These are phyloP conservation scores for Engystomops pustulosus DNA, from an alignment of 2,113 vertebrate genomes.

Conservation along the genomic window DNA sequence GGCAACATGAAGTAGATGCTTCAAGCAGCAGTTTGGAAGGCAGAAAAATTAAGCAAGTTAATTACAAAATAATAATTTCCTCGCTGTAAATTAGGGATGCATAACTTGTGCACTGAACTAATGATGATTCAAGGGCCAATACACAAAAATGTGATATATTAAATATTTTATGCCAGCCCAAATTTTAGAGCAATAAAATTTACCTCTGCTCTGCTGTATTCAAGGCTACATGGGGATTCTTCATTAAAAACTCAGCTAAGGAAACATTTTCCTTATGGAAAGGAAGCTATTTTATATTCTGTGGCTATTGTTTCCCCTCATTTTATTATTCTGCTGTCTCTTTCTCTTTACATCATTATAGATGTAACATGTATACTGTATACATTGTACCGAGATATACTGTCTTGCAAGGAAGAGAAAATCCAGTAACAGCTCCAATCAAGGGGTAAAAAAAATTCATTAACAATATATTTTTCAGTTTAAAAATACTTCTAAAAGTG, in stretches of 20 bases:
- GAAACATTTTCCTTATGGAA: neutral
- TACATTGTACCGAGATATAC: too few relatives aligned
- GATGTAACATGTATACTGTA: neutral
- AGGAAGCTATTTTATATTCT: too few relatives aligned
- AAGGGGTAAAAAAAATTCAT: too few relatives aligned
- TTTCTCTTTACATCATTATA: neutral
- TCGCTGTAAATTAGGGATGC: conserved; percentile 20
- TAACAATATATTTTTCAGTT: too few relatives aligned
- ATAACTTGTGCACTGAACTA: neutral
- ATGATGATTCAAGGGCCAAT: conserved; percentile 6
- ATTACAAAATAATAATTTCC: conserved; percentile 23
- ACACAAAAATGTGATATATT: neutral
- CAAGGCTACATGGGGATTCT: neutral
- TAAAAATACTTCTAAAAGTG: too few relatives aligned
- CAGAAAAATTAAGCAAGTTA: conserved; percentile 23
- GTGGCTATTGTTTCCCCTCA: too few relatives aligned
- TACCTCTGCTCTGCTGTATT: neutral
- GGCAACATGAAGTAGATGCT: conserved; percentile 7
- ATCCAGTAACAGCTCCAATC: too few relatives aligned
- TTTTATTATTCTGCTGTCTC: too few relatives aligned
- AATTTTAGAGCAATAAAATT: neutral
- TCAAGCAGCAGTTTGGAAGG: conserved; percentile 10
- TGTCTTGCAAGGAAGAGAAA: too few relatives aligned
- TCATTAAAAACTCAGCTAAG: neutral
- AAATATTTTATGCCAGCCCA: neutral